These are phyloP conservation scores for Eurypyga helias DNA, from an alignment of 2,113 vertebrate species.

Conservation along the genomic window DNA sequence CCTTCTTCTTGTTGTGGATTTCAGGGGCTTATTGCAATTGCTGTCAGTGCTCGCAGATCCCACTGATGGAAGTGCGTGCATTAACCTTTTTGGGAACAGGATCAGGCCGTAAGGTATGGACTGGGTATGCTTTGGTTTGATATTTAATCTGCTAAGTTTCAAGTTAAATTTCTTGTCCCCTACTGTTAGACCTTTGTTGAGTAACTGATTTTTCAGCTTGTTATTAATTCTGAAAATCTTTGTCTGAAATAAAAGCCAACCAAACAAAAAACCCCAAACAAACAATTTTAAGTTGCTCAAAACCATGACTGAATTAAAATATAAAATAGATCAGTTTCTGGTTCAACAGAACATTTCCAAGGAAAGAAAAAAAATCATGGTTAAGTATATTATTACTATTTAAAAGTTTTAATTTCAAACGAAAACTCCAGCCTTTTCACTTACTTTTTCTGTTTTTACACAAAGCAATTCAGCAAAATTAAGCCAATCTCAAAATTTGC, in stretches of 20 bases:
- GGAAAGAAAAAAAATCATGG: not conserved
- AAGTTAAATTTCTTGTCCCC: not conserved
- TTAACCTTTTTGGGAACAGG: slow-evolving; percentile 29
- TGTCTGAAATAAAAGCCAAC: not conserved
- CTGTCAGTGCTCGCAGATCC: slow-evolving; percentile 41
- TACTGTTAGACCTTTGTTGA: not conserved
- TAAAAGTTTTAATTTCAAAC: not conserved
- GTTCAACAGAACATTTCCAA: not conserved
- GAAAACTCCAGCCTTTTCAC: not conserved
- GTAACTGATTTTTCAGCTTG: slow-evolving; percentile 5
- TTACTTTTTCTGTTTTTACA: not conserved
- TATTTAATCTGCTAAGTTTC: slow-evolving; percentile 2
- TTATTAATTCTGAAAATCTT: not conserved
- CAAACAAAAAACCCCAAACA: too few species aligned
- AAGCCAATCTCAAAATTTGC: not conserved
- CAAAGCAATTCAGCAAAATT: not conserved
- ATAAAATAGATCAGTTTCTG: not conserved
- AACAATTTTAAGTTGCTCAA: not conserved
- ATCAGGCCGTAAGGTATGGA: slow-evolving; percentile 32
- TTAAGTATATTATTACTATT: not conserved
- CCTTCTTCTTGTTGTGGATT: slow-evolving; percentile 47
- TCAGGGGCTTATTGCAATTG: slow-evolving; percentile 49
- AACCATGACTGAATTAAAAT: not conserved
- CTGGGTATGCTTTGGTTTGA: not conserved
- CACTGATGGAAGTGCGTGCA: slow-evolving; percentile 18